Evolutionary conservation across 2,888 invertebrate species (phyloP).

Genomic region (Rhyacophila evoluta): DNA sequence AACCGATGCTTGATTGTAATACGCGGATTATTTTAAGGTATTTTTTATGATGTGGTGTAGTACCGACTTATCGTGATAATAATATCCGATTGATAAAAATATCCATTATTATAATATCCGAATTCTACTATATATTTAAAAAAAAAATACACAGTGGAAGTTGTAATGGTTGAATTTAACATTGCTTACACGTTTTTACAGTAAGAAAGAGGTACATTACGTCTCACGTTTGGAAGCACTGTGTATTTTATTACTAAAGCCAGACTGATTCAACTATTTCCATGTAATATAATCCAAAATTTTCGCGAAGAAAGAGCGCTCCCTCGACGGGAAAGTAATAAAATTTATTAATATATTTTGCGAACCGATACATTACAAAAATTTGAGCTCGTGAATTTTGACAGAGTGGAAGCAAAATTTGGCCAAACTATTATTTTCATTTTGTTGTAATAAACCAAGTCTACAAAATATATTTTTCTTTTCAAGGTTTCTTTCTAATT

Average conservation of each 20-base stretch:
- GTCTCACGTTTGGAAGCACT: not conserved
- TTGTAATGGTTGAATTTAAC: not conserved
- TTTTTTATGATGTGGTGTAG: too few species aligned
- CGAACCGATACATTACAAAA: not conserved
- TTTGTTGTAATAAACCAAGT: too few species aligned
- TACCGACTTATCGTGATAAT: too few species aligned
- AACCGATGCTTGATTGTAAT: too few species aligned
- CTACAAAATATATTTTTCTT: too few species aligned
- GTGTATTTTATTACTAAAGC: not conserved
- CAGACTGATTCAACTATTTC: conserved; percentile 3
- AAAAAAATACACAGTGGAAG: not conserved
- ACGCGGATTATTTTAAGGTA: too few species aligned
- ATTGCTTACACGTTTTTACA: not conserved
- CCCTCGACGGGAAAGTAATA: not conserved
- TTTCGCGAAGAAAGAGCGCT: not conserved
- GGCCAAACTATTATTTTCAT: too few species aligned
- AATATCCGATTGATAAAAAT: too few species aligned
- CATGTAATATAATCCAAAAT: conserved; percentile 5
- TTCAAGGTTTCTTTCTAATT: too few species aligned
- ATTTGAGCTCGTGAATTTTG: not conserved
- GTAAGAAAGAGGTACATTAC: not conserved
- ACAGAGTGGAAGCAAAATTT: too few species aligned
- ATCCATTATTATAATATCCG: too few species aligned
- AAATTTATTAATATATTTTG: not conserved
- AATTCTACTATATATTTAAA: too few species aligned